Evolutionary conservation across 2,797 vertebrate genomes (phyloP).

Genomic region (Sebastes nivosus): DNA sequence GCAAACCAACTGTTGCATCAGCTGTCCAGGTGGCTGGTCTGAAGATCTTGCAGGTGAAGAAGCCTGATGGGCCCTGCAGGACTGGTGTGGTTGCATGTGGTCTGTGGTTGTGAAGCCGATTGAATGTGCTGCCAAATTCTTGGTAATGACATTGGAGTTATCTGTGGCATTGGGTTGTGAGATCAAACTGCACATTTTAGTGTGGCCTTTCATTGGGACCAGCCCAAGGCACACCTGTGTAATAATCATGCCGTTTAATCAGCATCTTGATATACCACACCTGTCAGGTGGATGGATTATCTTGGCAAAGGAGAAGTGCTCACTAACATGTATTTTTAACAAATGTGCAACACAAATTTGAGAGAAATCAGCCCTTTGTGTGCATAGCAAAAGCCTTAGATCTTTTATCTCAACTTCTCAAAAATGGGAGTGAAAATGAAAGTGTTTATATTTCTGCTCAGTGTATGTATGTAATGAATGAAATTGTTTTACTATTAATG

Average conservation of each 20-base stretch:
- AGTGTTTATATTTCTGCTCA: background rate
- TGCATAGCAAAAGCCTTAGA: background rate
- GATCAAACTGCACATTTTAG: background rate
- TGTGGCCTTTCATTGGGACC: background rate
- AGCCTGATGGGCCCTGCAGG: too few relatives aligned
- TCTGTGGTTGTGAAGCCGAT: too few relatives aligned
- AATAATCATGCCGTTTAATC: background rate
- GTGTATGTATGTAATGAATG: background rate
- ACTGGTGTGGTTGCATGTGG: too few relatives aligned
- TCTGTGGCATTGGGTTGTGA: background rate
- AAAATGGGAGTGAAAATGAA: too few relatives aligned
- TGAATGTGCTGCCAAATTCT: too few relatives aligned
- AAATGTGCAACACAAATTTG: background rate
- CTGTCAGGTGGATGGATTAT: background rate
- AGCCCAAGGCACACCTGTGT: background rate
- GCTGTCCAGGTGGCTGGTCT: too few relatives aligned
- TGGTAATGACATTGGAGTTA: background rate
- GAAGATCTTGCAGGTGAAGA: too few relatives aligned
- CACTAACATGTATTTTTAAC: background rate
- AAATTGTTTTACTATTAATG: conserved; percentile 19
- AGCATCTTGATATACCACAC: background rate
- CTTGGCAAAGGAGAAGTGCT: background rate
- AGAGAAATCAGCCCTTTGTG: background rate
- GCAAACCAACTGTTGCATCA: too few relatives aligned
- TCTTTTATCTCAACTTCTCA: background rate